phyloP scores from a whole-genome alignment of 2,113 vertebrate species.

The Oncorhynchus tshawytscha region DNA sequence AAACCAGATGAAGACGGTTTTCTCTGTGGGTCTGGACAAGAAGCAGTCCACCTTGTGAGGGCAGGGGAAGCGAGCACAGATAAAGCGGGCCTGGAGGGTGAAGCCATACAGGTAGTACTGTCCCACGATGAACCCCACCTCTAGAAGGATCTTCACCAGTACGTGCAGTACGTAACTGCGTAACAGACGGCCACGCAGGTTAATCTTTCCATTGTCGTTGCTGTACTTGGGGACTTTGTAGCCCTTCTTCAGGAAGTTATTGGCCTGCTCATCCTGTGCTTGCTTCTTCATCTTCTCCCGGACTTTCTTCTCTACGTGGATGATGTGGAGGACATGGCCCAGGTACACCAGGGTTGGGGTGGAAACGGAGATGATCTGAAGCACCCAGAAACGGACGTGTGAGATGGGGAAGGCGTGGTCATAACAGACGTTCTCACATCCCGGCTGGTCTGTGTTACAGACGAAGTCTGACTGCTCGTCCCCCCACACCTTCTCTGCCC shows the following conservation, averaged over 20 bases:
- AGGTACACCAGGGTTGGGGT: conserved; percentile 93
- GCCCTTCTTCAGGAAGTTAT: conserved; percentile 54
- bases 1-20: conserved; percentile 95
- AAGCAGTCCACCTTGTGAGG: conserved; percentile 96
- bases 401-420: conserved; percentile 96
- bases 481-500: conserved; percentile 92
- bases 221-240: conserved; percentile 77
- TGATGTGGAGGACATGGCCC: conserved; percentile 89
- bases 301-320: conserved; percentile 87
- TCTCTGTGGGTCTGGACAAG: conserved; percentile 94
- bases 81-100: conserved; percentile 80
- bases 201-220: conserved; percentile 83
- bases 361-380: conserved; percentile 95
- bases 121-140: conserved; percentile 86
- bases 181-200: conserved; percentile 84
- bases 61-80: conserved; percentile 84
- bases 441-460: conserved; percentile 95
- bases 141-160: conserved; percentile 86
- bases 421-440: conserved; percentile 96
- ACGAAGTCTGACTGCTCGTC: conserved; percentile 94
- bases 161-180: conserved; percentile 90
- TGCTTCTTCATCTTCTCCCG: conserved; percentile 75
- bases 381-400: conserved; percentile 94
- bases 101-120: conserved; percentile 94
- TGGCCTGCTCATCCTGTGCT: conserved; percentile 57